A percentile compares a stretch with the other conserved stretches of the same genome.
Evolutionary conservation across 1,140 invertebrate genomes (phyloP).

Genomic region (Conus ventricosus): DNA sequence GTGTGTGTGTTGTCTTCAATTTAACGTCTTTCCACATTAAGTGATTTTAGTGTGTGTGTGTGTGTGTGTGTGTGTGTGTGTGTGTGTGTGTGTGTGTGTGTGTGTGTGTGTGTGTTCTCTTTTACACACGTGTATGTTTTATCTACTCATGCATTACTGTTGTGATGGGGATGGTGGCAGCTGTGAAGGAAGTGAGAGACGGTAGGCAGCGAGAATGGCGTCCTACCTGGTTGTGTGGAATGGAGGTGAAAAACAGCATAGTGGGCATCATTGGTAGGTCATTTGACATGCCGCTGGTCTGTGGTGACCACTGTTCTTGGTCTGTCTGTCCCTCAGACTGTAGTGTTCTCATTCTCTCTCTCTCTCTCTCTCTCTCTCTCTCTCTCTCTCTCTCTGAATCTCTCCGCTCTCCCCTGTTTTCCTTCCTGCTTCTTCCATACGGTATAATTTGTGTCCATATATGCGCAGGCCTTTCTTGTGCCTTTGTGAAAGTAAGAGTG

Average conservation of each 20-base stretch:
- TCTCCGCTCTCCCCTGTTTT: no score
- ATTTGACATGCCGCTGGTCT: background rate
- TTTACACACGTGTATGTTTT: background rate
- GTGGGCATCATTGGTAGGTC: constrained; percentile 86
- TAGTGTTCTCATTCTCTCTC: background rate
- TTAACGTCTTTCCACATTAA: background rate
- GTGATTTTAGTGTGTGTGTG: background rate
- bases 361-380: background rate
- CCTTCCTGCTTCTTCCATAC: no score
- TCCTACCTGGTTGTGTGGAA: constrained; percentile 92
- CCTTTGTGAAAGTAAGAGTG: no score
- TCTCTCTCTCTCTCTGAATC: background rate
- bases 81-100: background rate
- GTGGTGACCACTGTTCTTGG: background rate
- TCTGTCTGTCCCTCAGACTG: no score
- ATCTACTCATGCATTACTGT: background rate
- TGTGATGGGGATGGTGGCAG: constrained; percentile 40
- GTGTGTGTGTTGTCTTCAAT: no score
- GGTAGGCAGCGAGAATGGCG: constrained; percentile 82
- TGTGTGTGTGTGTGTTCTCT: background rate
- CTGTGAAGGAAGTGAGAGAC: constrained; percentile 60
- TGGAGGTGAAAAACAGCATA: constrained; percentile 83
- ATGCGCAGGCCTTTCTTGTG: no score
- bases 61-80: no score
- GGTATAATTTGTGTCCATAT: no score